A percentile compares a stretch with the other conserved stretches of the same genome.
Conservation (phyloP, 2,113 vertebrate species). For the Microtus pennsylvanicus region DNA sequence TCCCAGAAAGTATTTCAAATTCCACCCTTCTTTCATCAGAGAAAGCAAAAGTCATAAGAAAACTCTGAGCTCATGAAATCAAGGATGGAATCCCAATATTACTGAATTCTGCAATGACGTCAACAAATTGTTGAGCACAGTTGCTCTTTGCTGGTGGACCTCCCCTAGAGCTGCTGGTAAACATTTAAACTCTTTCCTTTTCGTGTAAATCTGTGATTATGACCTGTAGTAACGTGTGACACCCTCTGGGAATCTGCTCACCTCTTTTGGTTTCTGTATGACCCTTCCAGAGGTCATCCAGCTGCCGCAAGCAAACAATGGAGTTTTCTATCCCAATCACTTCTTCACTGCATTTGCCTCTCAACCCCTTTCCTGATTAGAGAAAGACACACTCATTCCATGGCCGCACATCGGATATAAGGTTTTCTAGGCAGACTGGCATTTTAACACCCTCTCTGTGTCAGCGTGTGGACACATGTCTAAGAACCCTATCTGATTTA, state of each 20-base stretch:
- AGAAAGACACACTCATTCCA: fast-evolving
- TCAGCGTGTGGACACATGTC: background rate
- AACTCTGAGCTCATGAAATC: background rate
- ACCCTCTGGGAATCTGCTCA: too few species aligned
- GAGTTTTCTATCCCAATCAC: background rate
- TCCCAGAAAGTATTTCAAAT: background rate
- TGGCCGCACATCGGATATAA: background rate
- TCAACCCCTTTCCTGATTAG: background rate
- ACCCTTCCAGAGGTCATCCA: background rate
- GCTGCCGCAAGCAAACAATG: background rate
- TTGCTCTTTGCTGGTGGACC: too few species aligned
- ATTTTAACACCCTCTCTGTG: background rate
- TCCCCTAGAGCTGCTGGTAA: background rate
- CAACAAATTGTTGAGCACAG: background rate
- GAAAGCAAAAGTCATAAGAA: background rate
- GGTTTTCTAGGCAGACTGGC: background rate
- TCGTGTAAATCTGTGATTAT: background rate
- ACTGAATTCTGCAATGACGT: background rate
- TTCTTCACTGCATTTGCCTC: background rate
- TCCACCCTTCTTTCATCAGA: background rate
- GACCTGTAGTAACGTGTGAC: fast-evolving
- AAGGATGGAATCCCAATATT: background rate
- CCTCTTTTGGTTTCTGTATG: background rate
- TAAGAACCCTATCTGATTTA: background rate
- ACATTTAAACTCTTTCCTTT: background rate